Percentiles rank a stretch among this genome's conserved stretches.
Conservation (phyloP, 2,113 vertebrate species). For the Hylia prasina region DNA sequence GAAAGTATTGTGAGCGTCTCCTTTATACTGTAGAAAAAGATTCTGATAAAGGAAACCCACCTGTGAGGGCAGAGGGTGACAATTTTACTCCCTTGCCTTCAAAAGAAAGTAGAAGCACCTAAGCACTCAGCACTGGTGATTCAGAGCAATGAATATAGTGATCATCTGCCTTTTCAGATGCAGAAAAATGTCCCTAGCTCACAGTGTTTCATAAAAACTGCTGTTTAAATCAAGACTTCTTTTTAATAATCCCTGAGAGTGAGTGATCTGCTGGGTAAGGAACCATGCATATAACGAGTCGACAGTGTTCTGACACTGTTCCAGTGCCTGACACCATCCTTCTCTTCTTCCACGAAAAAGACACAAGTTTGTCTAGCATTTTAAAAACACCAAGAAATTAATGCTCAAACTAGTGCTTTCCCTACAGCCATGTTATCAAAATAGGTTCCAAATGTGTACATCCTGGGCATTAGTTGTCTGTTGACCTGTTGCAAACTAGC, state of each 20-base stretch:
- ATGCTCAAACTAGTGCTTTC: neutral
- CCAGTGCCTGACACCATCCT: neutral
- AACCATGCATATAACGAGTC: neutral
- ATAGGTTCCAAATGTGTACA: neutral
- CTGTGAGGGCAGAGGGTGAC: neutral
- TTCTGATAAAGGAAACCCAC: neutral
- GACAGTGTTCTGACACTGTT: neutral
- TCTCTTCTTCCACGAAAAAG: neutral
- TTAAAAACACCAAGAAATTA: neutral
- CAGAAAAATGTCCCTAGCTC: neutral
- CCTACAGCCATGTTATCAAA: neutral
- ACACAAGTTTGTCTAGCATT: neutral
- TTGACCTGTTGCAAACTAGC: neutral
- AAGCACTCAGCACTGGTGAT: neutral
- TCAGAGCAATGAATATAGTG: accelerated
- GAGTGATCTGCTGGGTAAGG: neutral
- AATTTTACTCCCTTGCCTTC: neutral
- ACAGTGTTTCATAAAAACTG: neutral
- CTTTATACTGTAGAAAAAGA: neutral
- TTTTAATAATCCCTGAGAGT: neutral
- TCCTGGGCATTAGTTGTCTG: neutral
- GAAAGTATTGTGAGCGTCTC: neutral
- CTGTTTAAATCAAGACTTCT: neutral
- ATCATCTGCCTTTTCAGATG: neutral
- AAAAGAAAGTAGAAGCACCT: neutral